Conservation (phyloP, 2,797 vertebrate species). For the Karalla daura region DNA sequence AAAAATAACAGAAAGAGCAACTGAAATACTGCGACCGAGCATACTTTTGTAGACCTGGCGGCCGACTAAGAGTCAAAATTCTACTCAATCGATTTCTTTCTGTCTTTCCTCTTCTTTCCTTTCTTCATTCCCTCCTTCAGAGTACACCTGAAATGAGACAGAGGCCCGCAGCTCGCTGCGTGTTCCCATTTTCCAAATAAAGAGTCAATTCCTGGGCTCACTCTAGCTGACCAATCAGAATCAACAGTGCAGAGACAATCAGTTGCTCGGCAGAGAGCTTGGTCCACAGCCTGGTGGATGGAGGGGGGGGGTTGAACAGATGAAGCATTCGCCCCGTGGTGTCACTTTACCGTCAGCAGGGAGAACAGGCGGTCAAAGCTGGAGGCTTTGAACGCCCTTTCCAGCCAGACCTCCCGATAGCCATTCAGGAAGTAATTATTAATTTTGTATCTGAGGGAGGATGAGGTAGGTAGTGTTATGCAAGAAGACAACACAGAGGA, state of each 20-base stretch:
- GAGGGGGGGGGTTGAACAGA: conserved; percentile 71
- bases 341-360: conserved; percentile 99
- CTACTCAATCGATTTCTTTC: conserved; percentile 30
- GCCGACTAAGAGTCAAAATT: conserved; percentile 21
- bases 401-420: conserved; percentile 99
- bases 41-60: conserved; percentile 20
- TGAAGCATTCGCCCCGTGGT: conserved; percentile 86
- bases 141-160: conserved; percentile 62
- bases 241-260: conserved; percentile 85
- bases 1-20: conserved; percentile 32
- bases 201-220: conserved; percentile 47
- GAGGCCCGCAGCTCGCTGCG: conserved; percentile 37
- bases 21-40: conserved; percentile 16
- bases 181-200: conserved; percentile 43
- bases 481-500: conserved; percentile 85
- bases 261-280: conserved; percentile 82
- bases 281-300: conserved; percentile 88
- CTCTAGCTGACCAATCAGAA: conserved; percentile 96
- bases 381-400: conserved; percentile 99
- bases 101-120: conserved; percentile 40
- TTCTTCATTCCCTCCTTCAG: conserved; percentile 54
- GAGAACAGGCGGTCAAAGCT: conserved; percentile 99
- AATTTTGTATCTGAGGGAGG: conserved; percentile 99
- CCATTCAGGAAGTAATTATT: conserved; percentile 99
- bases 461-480: conserved; percentile 92